Percentiles rank a stretch among this genome's conserved stretches.
Evolutionary conservation across 2,797 vertebrate genomes (phyloP).

Genomic region (Lacerta bilineata): DNA sequence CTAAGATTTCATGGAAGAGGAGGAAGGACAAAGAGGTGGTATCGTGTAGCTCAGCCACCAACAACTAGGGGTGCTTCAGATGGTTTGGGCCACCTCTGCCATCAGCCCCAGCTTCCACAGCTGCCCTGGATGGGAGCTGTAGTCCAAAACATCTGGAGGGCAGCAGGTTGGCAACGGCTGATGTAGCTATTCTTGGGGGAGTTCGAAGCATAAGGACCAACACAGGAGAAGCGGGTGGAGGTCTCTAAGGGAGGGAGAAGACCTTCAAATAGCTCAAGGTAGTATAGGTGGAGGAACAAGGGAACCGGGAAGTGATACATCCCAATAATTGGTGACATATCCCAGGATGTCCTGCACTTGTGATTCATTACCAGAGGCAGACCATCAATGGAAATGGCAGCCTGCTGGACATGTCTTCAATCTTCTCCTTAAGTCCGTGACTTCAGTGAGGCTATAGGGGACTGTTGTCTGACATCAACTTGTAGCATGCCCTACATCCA

Average conservation of each 20-base stretch:
- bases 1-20: background rate
- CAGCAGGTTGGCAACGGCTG: no score
- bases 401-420: background rate
- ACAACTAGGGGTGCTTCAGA: no score
- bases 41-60: no score
- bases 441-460: background rate
- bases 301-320: background rate
- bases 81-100: no score
- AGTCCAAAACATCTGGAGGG: no score
- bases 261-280: no score
- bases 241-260: background rate
- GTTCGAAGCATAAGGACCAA: background rate
- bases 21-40: background rate
- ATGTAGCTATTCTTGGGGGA: background rate
- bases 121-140: no score
- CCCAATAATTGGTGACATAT: background rate
- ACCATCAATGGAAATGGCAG: background rate
- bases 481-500: rapidly evolving
- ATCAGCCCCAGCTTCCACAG: no score
- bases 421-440: background rate
- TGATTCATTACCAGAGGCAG: background rate
- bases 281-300: background rate
- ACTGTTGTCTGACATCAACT: rapidly evolving
- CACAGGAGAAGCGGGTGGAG: no score
- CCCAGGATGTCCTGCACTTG: background rate